These are phyloP conservation scores for Rallus limicola DNA, from an alignment of 2,113 vertebrate species.

Conservation along the genomic window DNA sequence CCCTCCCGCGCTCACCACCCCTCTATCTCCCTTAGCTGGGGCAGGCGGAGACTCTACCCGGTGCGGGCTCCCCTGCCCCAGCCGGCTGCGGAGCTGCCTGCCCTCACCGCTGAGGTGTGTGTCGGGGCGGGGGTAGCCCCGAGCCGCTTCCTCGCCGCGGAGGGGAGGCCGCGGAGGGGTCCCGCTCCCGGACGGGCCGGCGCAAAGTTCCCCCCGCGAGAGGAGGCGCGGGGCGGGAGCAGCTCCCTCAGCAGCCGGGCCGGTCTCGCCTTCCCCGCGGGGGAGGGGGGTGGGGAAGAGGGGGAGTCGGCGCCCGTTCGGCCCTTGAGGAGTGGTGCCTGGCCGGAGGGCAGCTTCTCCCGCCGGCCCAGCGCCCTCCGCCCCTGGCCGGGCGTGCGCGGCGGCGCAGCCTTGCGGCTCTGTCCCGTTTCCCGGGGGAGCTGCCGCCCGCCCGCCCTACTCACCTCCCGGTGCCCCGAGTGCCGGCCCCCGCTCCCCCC, in stretches of 20 bases:
- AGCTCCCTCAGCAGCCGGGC: not conserved
- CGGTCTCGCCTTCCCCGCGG: not conserved
- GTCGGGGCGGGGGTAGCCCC: not conserved
- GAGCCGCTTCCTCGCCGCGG: not conserved
- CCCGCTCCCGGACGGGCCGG: not conserved
- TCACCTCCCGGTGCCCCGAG: not conserved
- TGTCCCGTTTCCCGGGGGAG: not conserved
- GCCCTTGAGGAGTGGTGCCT: not conserved
- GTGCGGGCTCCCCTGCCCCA: no score
- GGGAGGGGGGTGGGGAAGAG: not conserved
- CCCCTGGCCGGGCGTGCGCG: not conserved
- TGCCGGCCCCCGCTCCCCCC: not conserved
- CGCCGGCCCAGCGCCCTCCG: not conserved
- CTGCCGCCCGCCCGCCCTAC: not conserved
- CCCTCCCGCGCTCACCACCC: no score
- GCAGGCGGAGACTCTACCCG: not conserved
- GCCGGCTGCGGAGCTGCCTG: not conserved
- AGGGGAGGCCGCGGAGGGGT: not conserved
- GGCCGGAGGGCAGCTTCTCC: not conserved
- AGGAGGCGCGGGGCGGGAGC: not conserved
- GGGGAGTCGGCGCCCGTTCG: not conserved
- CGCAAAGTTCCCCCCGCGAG: not conserved
- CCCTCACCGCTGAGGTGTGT: not conserved
- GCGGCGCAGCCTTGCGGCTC: not conserved
- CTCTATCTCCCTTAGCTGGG: not conserved